Base-by-base conservation (phyloP, 2,797 vertebrate species). In the Takifugu rubripes region DNA sequence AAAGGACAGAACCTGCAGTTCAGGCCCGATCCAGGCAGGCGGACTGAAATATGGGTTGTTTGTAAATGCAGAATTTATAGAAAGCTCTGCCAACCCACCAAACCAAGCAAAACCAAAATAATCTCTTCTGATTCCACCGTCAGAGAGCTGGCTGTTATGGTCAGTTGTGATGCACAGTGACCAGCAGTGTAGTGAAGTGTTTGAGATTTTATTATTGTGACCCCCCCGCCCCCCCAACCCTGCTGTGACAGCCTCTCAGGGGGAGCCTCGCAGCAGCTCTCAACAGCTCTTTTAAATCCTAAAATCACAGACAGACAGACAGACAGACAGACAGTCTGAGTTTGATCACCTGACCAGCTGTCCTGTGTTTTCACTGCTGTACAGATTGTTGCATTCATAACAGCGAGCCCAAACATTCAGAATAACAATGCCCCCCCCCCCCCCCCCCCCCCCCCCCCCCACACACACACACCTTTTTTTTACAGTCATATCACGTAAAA, bases 401-500 rank as follows among this genome's bases (percentile, higher is more conserved):
- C 69, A 54, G 54, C 45, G 50, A 59, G 56, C 61, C 57, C 52
- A 58, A 69, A 21, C 40, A 74, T 21, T 68, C 54, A 67, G 77
- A 79, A 75, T 68, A 78, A 72, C 67, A 59, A 60, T 67, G 64
- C 21, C 21, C 21, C 21, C 21, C 21, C 21, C 1, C 21, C n/a
- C n/a, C n/a, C n/a, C n/a, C n/a, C n/a, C n/a, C n/a, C n/a, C n/a
- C n/a, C n/a, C n/a, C n/a, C n/a, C n/a, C n/a, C n/a, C n/a, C 17
- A 21, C 17, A 1, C 17, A 21, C 1, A 21, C 17, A 75, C 70
- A 50, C 62, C 36, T 40, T 40, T 40, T 44, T 46, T 21, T 79
- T 79, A 70, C 68, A 89, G 78, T 82, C 87, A 75, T 70, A 65
- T 70, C 78, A 87, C 67, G 59, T 75, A 78, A 84, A 79, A 83